Conservation (phyloP, 1,140 invertebrate species). For the Cotesia vestalis region DNA sequence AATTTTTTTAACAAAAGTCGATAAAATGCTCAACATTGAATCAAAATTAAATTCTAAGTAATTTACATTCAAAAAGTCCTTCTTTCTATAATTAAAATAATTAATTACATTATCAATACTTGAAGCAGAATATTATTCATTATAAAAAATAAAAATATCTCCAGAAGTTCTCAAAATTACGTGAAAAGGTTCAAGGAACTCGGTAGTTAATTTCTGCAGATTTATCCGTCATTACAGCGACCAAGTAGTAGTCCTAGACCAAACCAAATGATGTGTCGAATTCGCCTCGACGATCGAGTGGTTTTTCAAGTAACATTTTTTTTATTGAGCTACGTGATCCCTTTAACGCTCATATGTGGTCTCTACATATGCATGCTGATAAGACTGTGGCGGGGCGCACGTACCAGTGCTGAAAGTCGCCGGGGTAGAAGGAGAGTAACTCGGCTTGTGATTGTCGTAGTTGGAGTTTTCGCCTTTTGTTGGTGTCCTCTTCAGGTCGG, state of each 20-base stretch:
- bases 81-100: no score
- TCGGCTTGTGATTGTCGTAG: constrained; percentile 91
- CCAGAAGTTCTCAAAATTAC: neutral
- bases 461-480: constrained; percentile 93
- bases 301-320: constrained; percentile 80
- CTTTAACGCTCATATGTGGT: constrained; percentile 85
- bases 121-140: no score
- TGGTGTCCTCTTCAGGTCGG: constrained; percentile 94
- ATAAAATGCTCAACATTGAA: no score
- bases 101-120: no score
- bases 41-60: no score
- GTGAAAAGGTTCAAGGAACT: constrained; percentile 2
- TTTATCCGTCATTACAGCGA: constrained; percentile 50
- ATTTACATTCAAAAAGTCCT: no score
- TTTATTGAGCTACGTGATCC: constrained; percentile 85
- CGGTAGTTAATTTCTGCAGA: constrained; percentile 35
- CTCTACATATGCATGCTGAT: constrained; percentile 92
- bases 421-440: constrained; percentile 91
- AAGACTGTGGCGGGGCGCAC: constrained; percentile 85
- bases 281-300: constrained; percentile 55
- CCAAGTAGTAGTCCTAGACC: constrained; percentile 14
- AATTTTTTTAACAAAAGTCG: no score
- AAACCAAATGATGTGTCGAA: constrained; percentile 57
- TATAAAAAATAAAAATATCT: constrained; percentile 1
- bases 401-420: constrained; percentile 75